Conservation (phyloP, 2,888 invertebrate genomes). For the Tipula vernalis region DNA sequence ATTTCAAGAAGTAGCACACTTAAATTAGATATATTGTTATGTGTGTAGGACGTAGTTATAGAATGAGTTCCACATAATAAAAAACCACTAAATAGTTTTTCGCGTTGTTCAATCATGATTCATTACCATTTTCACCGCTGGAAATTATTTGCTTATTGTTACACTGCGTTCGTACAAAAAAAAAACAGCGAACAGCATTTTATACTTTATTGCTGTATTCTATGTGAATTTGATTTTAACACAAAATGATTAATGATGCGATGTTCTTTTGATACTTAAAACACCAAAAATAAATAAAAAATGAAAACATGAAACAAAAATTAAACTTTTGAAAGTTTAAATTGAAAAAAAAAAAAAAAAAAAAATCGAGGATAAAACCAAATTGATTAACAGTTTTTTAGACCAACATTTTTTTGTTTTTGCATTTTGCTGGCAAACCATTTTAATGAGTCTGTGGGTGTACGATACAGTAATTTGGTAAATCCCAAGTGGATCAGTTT, state of each 20-base stretch:
- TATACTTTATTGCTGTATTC: background rate
- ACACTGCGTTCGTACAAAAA: background rate
- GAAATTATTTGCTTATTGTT: background rate
- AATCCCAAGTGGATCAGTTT: background rate
- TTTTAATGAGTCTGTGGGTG: background rate
- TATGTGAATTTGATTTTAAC: background rate
- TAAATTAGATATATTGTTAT: too few relatives aligned
- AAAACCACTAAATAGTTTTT: background rate
- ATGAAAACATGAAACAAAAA: background rate
- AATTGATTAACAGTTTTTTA: background rate
- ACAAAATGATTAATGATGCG: background rate
- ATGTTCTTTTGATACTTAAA: background rate
- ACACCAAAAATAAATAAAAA: background rate
- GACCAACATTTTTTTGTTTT: background rate
- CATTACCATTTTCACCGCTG: background rate
- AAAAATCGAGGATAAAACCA: background rate
- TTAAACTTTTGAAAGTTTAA: background rate
- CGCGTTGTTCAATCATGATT: background rate
- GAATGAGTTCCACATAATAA: background rate
- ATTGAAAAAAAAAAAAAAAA: background rate
- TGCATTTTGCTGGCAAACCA: background rate
- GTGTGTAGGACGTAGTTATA: too few relatives aligned
- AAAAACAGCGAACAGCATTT: background rate
- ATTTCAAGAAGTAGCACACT: too few relatives aligned
- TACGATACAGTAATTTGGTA: background rate